Evolutionary conservation across 2,113 vertebrate genomes (phyloP), one percentile per base, ranked within the genome.

Genomic region (Coturnix japonica): DNA sequence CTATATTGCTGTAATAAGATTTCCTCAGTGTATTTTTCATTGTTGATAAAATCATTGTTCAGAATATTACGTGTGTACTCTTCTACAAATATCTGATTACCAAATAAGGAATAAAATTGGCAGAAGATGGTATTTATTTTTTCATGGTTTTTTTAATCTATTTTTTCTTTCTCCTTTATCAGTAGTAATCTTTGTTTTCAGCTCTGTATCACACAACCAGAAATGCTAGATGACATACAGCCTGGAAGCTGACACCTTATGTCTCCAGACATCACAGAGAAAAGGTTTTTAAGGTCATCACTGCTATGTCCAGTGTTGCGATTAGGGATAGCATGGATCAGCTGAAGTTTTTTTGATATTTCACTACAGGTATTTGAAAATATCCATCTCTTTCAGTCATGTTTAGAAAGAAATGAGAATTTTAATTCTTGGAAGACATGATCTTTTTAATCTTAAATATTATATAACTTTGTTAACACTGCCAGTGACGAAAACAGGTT

Each of bases 41-140:
- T 46, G 6, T 4, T 70, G 35, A 54, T 60, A 67, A 76, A 54
- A 64, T 25, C 0, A 54, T 70, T 60, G 30, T 22, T 81, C 19
- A 60, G 28, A 54, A 64, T 51, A 90, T 21, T 80, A 57, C 12
- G 25, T 49, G 31, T 22, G 23, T 43, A 37, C 11, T 35, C 7
- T 81, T 72, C 22, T 46, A 6, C 7, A 10, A 57, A 11, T 1
- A 11, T 70, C 70, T 76, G 23, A 2, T 61, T 80, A 53, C 16
- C 23, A 37, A 70, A 26, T 72, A 73, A 76, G 5, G 20, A 23
- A 44, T n/a, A 64, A 82, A 82, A 53, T 6, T 7, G 17, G 3
- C 23, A 76, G 12, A 65, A 4, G 1, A 19, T 3, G 7, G 10
- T 37, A 37, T 22, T 59, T 76, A 3, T 2, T 4, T 2, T 13